A percentile compares a stretch with the other conserved stretches of the same genome.
These are phyloP conservation scores for Chelon auratus DNA, from an alignment of 2,797 vertebrate species.

Conservation along the genomic window DNA sequence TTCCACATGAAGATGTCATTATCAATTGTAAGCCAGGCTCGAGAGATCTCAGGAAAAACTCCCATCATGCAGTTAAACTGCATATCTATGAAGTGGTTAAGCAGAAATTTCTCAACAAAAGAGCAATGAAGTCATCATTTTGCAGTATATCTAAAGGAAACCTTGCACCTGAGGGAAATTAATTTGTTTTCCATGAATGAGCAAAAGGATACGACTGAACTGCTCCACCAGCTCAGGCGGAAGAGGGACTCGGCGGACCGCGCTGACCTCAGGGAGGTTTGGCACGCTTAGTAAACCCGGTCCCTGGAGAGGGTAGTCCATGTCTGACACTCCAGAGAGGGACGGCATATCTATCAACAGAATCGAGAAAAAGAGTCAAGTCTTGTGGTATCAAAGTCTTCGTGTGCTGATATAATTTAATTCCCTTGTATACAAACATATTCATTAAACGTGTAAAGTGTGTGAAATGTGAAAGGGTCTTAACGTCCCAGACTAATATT, in stretches of 20 bases:
- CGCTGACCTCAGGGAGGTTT: constrained; percentile 93
- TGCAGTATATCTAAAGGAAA: neutral
- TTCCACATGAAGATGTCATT: constrained; percentile 99
- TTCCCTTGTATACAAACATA: neutral
- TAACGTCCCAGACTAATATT: no score
- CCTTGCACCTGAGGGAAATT: neutral
- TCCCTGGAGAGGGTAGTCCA: constrained; percentile 98
- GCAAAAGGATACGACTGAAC: constrained; percentile 96
- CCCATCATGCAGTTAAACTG: constrained; percentile 99
- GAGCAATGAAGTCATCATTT: neutral
- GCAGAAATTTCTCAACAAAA: constrained; percentile 17
- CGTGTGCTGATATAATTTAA: neutral
- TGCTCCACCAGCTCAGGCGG: constrained; percentile 97
- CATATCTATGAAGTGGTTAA: constrained; percentile 90
- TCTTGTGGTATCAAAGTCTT: neutral
- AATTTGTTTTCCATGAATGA: neutral
- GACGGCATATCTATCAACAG: constrained; percentile 89
- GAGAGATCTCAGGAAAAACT: constrained; percentile 95
- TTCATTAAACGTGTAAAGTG: no score
- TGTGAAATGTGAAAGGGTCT: neutral
- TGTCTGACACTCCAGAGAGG: constrained; percentile 95
- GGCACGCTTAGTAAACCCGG: constrained; percentile 91
- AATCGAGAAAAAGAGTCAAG: constrained; percentile 2
- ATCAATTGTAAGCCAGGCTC: constrained; percentile 98
- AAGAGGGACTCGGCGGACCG: constrained; percentile 92